A percentile compares a stretch with the other conserved stretches of the same genome.
phyloP scores from a whole-genome alignment of 2,888 invertebrate genomes.

The Melitaea athalia region DNA sequence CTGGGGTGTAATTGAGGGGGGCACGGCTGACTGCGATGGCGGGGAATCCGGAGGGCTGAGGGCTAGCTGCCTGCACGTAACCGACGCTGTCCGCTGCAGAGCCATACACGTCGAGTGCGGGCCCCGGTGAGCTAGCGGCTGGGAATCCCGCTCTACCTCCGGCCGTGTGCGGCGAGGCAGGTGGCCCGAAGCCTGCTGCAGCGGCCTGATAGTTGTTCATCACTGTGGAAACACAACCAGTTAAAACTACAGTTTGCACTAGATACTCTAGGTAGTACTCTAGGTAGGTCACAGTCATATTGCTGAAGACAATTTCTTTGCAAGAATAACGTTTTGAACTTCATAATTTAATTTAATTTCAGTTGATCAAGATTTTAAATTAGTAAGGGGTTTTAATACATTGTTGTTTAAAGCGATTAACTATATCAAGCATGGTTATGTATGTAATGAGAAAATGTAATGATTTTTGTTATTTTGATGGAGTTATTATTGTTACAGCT shows the following conservation, averaged over 20 bases:
- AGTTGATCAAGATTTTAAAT: no score
- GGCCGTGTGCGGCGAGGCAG: conserved; percentile 90
- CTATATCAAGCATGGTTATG: conserved; percentile 1
- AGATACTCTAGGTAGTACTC: background rate
- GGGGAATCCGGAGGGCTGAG: conserved; percentile 97
- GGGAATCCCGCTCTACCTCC: conserved; percentile 91
- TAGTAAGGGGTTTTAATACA: background rate
- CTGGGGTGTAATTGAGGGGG: conserved; percentile 96
- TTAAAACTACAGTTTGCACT: background rate
- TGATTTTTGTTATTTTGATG: conserved; percentile 22
- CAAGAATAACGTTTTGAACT: no score
- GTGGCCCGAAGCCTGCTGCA: conserved; percentile 90
- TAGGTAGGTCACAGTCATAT: background rate
- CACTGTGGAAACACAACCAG: conserved; percentile 79
- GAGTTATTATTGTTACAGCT: conserved; percentile 22
- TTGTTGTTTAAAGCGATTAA: background rate
- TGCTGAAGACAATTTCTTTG: background rate
- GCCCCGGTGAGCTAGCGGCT: conserved; percentile 95
- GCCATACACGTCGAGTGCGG: conserved; percentile 96
- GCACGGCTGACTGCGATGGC: conserved; percentile 96
- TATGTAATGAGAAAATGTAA: conserved; percentile 3
- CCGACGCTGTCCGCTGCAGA: conserved; percentile 94
- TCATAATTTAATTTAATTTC: no score
- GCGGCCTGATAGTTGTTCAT: conserved; percentile 98
- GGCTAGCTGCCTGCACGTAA: conserved; percentile 98